Evolutionary conservation across 2,113 vertebrate species (phyloP).

Genomic region (Irena cyanogastra): DNA sequence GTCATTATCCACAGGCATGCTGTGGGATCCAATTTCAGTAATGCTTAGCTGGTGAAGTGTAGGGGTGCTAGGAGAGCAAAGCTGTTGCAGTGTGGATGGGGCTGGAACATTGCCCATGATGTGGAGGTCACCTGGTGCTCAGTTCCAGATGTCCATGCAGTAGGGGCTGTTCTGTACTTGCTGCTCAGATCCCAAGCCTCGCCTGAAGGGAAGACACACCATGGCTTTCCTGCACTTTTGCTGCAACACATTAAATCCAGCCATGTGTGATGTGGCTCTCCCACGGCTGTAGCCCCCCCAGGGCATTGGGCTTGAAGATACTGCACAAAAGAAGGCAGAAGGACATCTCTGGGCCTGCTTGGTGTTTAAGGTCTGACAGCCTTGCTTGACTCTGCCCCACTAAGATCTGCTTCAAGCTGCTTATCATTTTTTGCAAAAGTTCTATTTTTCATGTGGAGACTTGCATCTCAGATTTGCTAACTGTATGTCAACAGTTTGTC

Average conservation of each 20-base stretch:
- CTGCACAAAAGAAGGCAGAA: background rate
- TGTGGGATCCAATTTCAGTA: background rate
- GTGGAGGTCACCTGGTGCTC: background rate
- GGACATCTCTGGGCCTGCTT: background rate
- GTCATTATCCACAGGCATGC: background rate
- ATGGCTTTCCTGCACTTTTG: background rate
- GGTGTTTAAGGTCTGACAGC: background rate
- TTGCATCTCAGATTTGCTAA: background rate
- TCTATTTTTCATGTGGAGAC: background rate
- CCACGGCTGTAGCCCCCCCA: background rate
- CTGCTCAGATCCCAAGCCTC: background rate
- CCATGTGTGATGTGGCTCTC: accelerated
- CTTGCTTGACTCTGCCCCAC: background rate
- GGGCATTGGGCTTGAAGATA: background rate
- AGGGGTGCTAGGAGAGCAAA: background rate
- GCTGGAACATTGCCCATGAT: background rate
- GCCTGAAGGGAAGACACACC: background rate
- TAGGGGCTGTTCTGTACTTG: background rate
- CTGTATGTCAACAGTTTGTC: background rate
- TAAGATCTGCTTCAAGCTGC: background rate
- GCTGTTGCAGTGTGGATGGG: background rate
- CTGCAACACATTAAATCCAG: background rate
- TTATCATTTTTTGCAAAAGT: background rate
- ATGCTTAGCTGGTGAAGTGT: accelerated
- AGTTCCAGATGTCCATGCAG: background rate